A percentile compares a stretch with the other conserved stretches of the same genome.
phyloP scores from a whole-genome alignment of 2,888 invertebrate genomes.

The Mythimna vitellina region DNA sequence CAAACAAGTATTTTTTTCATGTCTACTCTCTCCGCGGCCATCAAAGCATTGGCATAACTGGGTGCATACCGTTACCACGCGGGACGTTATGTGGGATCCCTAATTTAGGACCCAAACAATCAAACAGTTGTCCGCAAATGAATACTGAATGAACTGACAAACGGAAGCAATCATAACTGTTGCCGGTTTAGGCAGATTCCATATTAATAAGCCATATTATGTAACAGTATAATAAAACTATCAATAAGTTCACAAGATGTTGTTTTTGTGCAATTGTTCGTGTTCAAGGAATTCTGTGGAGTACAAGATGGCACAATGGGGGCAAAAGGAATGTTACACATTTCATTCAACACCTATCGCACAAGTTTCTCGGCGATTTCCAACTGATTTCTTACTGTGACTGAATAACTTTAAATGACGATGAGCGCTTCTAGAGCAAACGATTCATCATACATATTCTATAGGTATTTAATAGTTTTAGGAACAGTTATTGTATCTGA shows the following conservation, averaged over 20 bases:
- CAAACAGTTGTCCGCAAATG: conserved; percentile 55
- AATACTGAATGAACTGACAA: conserved; percentile 55
- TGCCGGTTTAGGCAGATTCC: conserved; percentile 44
- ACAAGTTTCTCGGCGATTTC: conserved; percentile 57
- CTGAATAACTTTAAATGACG: conserved; percentile 63
- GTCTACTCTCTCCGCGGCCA: background rate
- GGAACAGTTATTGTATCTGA: conserved; percentile 17
- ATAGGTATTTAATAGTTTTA: conserved; percentile 21
- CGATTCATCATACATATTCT: conserved; percentile 34
- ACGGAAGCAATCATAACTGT: conserved; percentile 54
- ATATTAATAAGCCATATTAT: conserved; percentile 33
- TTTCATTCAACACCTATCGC: conserved; percentile 56
- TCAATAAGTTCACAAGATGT: conserved; percentile 38
- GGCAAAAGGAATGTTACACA: conserved; percentile 60
- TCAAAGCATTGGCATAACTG: conserved; percentile 40
- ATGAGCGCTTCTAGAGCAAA: conserved; percentile 44
- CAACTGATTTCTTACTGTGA: conserved; percentile 54
- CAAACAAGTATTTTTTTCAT: conserved; percentile 11
- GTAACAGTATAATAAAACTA: conserved; percentile 35
- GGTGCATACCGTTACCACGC: conserved; percentile 59
- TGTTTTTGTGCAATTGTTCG: conserved; percentile 38
- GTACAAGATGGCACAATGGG: conserved; percentile 56
- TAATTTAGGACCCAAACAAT: conserved; percentile 59
- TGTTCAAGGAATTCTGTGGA: conserved; percentile 54
- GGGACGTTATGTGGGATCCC: conserved; percentile 41